Evolutionary conservation across 2,888 invertebrate species (phyloP).

Genomic region (Alloplasta piceator): DNA sequence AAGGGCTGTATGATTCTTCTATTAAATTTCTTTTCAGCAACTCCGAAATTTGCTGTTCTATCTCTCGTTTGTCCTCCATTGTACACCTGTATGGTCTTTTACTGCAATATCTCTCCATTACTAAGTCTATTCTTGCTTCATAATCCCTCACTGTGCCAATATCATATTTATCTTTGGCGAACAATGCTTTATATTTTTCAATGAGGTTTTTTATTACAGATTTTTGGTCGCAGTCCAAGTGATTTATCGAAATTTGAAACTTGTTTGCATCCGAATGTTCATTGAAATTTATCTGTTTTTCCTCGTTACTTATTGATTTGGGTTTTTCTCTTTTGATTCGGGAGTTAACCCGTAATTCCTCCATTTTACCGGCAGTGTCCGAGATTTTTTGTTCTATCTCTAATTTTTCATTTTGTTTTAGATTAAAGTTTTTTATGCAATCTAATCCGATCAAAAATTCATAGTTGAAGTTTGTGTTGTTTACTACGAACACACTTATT

Average conservation of each 20-base stretch:
- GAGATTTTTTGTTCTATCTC: slow-evolving; percentile 9
- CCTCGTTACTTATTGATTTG: slow-evolving; percentile 7
- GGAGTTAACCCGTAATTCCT: background rate
- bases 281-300: slow-evolving; percentile 33
- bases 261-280: slow-evolving; percentile 23
- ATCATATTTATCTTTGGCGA: slow-evolving; percentile 59
- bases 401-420: slow-evolving; percentile 67
- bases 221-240: slow-evolving; percentile 54
- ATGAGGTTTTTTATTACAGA: slow-evolving; percentile 48
- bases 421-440: slow-evolving; percentile 68
- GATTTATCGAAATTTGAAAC: slow-evolving; percentile 51
- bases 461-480: slow-evolving; percentile 69
- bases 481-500: slow-evolving; percentile 60
- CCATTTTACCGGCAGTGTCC: background rate
- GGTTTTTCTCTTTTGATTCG: slow-evolving; percentile 5
- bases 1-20: slow-evolving; percentile 55
- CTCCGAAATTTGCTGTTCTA: slow-evolving; percentile 59
- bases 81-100: slow-evolving; percentile 28
- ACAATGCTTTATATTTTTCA: slow-evolving; percentile 57
- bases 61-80: slow-evolving; percentile 51
- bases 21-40: slow-evolving; percentile 57
- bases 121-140: slow-evolving; percentile 60
- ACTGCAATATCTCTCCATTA: slow-evolving; percentile 47
- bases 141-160: slow-evolving; percentile 54
- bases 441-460: slow-evolving; percentile 71